These are phyloP conservation scores for Agrenia bidenticulata DNA, from an alignment of 2,888 invertebrate genomes.

Conservation along the genomic window DNA sequence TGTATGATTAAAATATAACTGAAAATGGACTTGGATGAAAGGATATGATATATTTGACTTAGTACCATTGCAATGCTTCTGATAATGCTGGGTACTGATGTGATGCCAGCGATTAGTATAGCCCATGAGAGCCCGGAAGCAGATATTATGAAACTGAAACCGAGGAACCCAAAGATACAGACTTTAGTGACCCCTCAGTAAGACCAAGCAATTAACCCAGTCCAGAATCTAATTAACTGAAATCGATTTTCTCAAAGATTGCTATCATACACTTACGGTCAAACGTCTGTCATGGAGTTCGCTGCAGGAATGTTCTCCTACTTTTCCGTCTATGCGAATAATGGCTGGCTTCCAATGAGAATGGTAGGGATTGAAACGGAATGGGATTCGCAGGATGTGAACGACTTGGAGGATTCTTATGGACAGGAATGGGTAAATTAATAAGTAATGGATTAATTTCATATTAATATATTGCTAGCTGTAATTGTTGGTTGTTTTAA, in stretches of 20 bases:
- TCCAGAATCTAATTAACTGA: not conserved
- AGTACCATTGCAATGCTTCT: conserved; percentile 61
- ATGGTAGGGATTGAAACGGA: conserved; percentile 45
- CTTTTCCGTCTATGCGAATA: conserved; percentile 45
- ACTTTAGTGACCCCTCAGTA: conserved; percentile 64
- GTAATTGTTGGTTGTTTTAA: not conserved
- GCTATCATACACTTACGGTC: conserved; percentile 50
- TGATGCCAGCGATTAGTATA: conserved; percentile 59
- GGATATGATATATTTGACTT: no score
- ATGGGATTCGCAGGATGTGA: conserved; percentile 47
- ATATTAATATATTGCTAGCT: not conserved
- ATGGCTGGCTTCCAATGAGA: conserved; percentile 46
- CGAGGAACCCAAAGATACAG: conserved; percentile 66
- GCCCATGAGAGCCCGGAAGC: conserved; percentile 72
- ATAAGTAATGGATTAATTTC: not conserved
- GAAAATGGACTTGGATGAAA: conserved; percentile 56
- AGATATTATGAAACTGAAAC: conserved; percentile 69
- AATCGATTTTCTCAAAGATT: conserved; percentile 39
- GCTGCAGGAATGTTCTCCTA: conserved; percentile 57
- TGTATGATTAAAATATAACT: not conserved
- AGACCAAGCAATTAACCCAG: not conserved
- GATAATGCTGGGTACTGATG: conserved; percentile 58
- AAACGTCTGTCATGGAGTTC: conserved; percentile 49
- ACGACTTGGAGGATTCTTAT: conserved; percentile 48
- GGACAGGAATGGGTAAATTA: conserved; percentile 47